Evolutionary conservation across 2,888 invertebrate species (phyloP), one percentile per base, ranked within the genome.

Genomic region (Chalcosyrphus nemorum): DNA sequence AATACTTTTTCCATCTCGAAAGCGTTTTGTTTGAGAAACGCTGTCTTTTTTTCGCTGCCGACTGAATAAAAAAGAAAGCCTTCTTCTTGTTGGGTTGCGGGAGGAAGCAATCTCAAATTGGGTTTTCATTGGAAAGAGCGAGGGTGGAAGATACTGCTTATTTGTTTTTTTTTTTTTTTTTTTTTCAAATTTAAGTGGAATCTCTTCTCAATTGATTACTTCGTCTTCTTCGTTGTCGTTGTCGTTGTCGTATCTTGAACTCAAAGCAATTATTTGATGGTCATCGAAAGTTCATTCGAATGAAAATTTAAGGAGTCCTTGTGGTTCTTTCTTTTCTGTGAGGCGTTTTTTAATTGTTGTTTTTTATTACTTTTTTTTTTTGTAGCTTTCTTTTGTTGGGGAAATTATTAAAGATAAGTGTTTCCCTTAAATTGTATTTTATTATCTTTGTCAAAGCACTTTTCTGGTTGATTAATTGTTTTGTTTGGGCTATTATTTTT

Each of bases 1-100:
- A 86, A 86, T 85, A 66, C 81, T 77, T 86, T 76, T 86, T 52
- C 32, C 63, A 70, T 81, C 50, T 70, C 43, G 38, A 71, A 21
- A 65, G 27, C 63, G 50, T 81, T 76, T 71, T 71, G 50, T 81
- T 81, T 81, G 57, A 81, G 54, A 43, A 65, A 9, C 50, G 63
- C 52, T 65, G 70, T 71, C 70, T 29, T 68, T 71, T 65, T 70
- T 38, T 21, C 21, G 11, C 21, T 63, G 29, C 47, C 27, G 24
- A 5, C 19, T 71, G 15, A 19, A 21, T 15, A 17, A 38, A 52
- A 47, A 66, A 38, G 47, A n/a, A 43, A 38, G 47, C 29, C 52
- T 43, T 13, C 45, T 27, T 9, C 1, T n/a, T n/a, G 3, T 1
- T 38, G 21, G 4, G 24, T 2, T 2, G 24, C 4, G 24, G 24